Conservation (phyloP, 2,888 invertebrate species). For the Drosophila limbata region DNA sequence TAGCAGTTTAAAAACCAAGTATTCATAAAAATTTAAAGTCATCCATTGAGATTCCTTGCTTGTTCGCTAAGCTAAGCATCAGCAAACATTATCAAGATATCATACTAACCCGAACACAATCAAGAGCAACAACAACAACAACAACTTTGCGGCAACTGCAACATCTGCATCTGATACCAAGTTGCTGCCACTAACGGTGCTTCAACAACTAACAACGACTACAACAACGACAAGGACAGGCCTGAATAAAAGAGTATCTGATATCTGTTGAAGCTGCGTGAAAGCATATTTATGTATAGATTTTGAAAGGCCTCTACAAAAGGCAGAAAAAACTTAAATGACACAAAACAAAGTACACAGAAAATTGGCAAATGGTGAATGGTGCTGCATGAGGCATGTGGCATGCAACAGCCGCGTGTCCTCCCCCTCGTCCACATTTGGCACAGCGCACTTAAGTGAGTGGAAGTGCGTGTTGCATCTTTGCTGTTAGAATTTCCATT, state of each 20-base stretch:
- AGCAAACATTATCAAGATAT: slow-evolving; percentile 43
- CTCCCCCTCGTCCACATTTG: slow-evolving; percentile 13
- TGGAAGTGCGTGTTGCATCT: slow-evolving; percentile 60
- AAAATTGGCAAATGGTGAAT: slow-evolving; percentile 45
- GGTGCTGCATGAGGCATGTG: slow-evolving; percentile 10
- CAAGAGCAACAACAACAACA: slow-evolving; percentile 35
- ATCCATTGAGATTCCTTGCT: slow-evolving; percentile 11
- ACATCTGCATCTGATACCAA: slow-evolving; percentile 60
- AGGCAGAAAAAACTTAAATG: slow-evolving; percentile 41
- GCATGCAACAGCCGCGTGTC: slow-evolving; percentile 16
- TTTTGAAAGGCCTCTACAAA: slow-evolving; percentile 56
- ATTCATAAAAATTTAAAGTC: slow-evolving; percentile 2
- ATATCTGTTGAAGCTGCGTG: slow-evolving; percentile 66
- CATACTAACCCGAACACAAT: slow-evolving; percentile 42
- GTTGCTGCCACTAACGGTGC: slow-evolving; percentile 51
- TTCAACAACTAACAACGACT: slow-evolving; percentile 22
- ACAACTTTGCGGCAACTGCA: slow-evolving; percentile 8
- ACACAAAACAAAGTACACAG: slow-evolving; percentile 25
- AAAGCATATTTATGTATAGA: slow-evolving; percentile 80
- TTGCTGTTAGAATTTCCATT: slow-evolving; percentile 60
- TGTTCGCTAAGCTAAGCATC: slow-evolving; percentile 1
- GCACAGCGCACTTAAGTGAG: slow-evolving; percentile 37
- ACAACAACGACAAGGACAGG: slow-evolving; percentile 19
- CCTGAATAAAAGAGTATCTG: slow-evolving; percentile 51
- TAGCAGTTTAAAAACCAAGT: neutral